Base-by-base conservation (phyloP, 2,113 vertebrate species). In the Stigmatopora argus region DNA sequence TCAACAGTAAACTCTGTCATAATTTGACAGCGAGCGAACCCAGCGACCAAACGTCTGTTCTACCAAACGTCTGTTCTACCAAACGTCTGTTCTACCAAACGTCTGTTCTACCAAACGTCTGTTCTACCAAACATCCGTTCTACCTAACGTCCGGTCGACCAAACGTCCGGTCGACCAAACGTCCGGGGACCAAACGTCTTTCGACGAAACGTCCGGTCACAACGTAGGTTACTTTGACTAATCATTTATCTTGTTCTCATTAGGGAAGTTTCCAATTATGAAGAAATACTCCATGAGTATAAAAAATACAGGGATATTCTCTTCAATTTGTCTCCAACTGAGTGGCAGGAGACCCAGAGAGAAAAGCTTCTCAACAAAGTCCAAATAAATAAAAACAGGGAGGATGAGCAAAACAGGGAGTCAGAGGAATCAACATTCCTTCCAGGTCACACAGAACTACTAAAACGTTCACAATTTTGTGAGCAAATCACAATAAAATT, bases 251-350 rank as follows among this genome's bases (percentile, higher is more conserved):
- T 3, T 4, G 18, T 67, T 56, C 34, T 64, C 62, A 14, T 57
- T 17, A 99, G 96, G 7, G 94, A 98, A 7, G 87, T 97, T 56
- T 80, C 83, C 68, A 92, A 80, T 59, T 80, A 85, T 1, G 90
- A 93, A 78, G 92, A 94, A 26, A 91, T 70, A 12, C 79, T 99
- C 72, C 73, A 75, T n/a, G 93, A 94, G 58, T 95, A 93, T 75
- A 93, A 74, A 49, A 68, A 62, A 59, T 96, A 94, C 85, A 92
- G 88, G 69, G 86, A 95, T 14, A 93, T 98, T 73, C 92, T 99
- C 31, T 91, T 92, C 23, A 88, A 91, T 51, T 68, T 98, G 14
- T 95, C 94, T 9, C 96, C 94, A 6, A 87, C 81, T 35, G 92
- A 95, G 66, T 96, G 95, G 96, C 77, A 90, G 73, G 87, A 94